Conservation (phyloP, 2,797 vertebrate species). For the Acanthis flammea region DNA sequence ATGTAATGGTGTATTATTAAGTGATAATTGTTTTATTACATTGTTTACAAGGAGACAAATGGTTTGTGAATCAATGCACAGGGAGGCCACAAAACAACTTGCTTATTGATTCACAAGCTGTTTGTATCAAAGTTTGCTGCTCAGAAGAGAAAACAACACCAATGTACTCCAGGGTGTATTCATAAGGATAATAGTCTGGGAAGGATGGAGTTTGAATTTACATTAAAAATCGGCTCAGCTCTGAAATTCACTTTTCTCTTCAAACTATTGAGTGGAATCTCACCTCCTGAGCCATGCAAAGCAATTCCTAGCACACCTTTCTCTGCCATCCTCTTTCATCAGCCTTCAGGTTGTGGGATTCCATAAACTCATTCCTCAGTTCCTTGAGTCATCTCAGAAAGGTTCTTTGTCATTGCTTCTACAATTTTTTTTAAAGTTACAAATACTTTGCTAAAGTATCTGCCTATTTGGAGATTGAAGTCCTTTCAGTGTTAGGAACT, state of each 20-base stretch:
- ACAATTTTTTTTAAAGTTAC: background rate
- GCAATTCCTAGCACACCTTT: background rate
- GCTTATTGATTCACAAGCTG: slow-evolving; percentile 36
- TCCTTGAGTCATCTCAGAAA: background rate
- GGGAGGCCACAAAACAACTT: slow-evolving; percentile 2
- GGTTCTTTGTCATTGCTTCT: background rate
- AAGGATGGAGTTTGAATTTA: background rate
- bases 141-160: background rate
- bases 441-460: background rate
- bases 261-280: background rate
- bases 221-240: background rate
- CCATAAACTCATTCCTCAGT: background rate
- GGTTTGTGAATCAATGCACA: background rate
- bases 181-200: background rate
- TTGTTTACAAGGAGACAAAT: slow-evolving; percentile 14
- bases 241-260: background rate
- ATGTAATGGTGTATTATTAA: slow-evolving; percentile 5
- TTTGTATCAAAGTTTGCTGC: slow-evolving; percentile 20
- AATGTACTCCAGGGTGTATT: background rate
- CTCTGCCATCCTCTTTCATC: background rate
- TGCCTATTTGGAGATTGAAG: background rate
- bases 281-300: background rate
- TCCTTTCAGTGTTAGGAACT: background rate
- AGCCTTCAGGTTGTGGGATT: background rate
- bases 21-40: slow-evolving; percentile 24